A percentile compares a stretch with the other conserved stretches of the same genome.
Conservation (phyloP, 2,888 invertebrate genomes). For the Drosophila neotestacea region DNA sequence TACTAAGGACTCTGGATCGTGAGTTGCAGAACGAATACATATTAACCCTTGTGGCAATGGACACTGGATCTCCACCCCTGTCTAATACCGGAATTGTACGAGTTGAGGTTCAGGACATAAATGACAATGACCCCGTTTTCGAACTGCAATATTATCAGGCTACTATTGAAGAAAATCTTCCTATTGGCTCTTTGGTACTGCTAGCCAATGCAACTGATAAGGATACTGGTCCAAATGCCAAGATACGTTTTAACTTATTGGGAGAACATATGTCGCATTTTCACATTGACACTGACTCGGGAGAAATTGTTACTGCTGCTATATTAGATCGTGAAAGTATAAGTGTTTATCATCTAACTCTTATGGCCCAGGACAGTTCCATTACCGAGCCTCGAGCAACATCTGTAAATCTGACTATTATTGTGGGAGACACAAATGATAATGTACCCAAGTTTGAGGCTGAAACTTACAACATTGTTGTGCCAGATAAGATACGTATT, state of each 20-base stretch:
- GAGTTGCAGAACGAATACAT: conserved; percentile 94
- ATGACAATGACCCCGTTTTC: conserved; percentile 96
- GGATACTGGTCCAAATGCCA: conserved; percentile 94
- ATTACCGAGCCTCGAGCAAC: conserved; percentile 93
- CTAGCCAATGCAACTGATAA: conserved; percentile 92
- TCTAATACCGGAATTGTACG: conserved; percentile 96
- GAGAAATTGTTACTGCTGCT: conserved; percentile 90
- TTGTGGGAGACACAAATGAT: conserved; percentile 93
- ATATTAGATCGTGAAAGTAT: conserved; percentile 93
- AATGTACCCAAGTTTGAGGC: conserved; percentile 92
- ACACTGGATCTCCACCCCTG: conserved; percentile 96
- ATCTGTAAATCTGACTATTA: conserved; percentile 93
- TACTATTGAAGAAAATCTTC: conserved; percentile 92
- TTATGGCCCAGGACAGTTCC: conserved; percentile 95
- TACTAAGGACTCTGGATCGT: conserved; percentile 93
- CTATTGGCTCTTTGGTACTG: conserved; percentile 91
- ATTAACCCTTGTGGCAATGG: conserved; percentile 95
- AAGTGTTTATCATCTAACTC: conserved; percentile 91
- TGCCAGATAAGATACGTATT: conserved; percentile 92
- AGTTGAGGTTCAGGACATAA: conserved; percentile 96
- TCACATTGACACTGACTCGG: conserved; percentile 91
- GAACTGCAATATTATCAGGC: conserved; percentile 92
- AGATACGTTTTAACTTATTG: conserved; percentile 93
- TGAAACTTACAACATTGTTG: conserved; percentile 91
- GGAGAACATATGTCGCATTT: conserved; percentile 94